These are phyloP conservation scores for Capromys pilorides DNA, from an alignment of 2,797 vertebrate species.

Conservation along the genomic window DNA sequence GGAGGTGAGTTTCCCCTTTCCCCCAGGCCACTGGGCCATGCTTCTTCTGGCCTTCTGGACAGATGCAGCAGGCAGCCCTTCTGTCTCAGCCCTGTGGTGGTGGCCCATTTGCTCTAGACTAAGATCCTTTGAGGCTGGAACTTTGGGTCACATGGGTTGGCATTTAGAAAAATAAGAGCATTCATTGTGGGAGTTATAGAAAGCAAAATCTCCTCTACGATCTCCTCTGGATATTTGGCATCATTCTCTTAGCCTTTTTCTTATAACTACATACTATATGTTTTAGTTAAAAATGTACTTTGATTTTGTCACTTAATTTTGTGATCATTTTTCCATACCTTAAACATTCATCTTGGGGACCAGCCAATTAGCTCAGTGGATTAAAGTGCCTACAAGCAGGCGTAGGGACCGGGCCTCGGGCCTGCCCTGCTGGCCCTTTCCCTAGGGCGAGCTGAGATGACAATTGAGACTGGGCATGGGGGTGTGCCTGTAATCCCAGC, in stretches of 20 bases:
- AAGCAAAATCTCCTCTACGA: background rate
- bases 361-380: too few relatives aligned
- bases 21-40: rapidly evolving
- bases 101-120: background rate
- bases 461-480: too few relatives aligned
- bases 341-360: background rate
- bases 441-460: too few relatives aligned
- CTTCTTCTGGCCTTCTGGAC: background rate
- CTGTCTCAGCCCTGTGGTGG: background rate
- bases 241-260: background rate
- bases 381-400: too few relatives aligned
- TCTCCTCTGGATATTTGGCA: background rate
- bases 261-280: background rate
- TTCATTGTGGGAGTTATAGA: background rate
- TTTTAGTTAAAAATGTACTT: background rate
- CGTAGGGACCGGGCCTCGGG: too few relatives aligned
- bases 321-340: background rate
- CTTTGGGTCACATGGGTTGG: background rate
- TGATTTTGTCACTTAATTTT: background rate
- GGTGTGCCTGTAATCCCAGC: too few relatives aligned
- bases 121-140: background rate
- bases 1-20: background rate
- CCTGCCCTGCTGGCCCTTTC: too few relatives aligned
- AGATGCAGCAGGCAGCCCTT: too few relatives aligned
- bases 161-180: background rate